Base-by-base conservation (phyloP, 2,113 vertebrate genomes). In the Stictonetta naevosa region DNA sequence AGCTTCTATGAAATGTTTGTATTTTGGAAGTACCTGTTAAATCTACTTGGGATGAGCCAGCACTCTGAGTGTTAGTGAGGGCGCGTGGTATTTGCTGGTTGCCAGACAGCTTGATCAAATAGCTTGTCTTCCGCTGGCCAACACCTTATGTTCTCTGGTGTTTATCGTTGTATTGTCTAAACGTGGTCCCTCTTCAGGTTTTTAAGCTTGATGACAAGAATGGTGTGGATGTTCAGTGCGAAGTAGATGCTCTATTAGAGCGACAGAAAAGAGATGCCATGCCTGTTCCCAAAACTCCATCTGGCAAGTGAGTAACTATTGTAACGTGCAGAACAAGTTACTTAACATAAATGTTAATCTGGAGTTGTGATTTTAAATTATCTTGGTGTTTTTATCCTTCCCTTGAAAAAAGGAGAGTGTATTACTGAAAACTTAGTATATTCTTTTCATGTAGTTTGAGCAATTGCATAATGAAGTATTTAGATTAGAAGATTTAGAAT, bases 191-290 rank as follows among this genome's bases (percentile, higher is more conserved):
- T 81, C 31, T 50, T 85, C 59, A 99, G 99, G 98, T 99, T 86
- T 99, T 99, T 94, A 99, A 99, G 94, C 98, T 99, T 3, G 99
- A 99, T 82, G 99, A 99, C 62, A 99, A 99, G 97, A 99, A 99
- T 16, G 98, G 99, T 11, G 98, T 99, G 97, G 99, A 99, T 12
- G 96, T 99, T 17, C 99, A 99, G 95, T 98, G 95, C 62, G 99
- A 99, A 71, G 98, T 99, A 2, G 99, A 99, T 11, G 99, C 99
- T 53, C 96, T 99, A 28, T 86, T 99, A 82, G 99, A 99, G 82
- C 97, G 99, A 10, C 99, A 99, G 95, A 99, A 98, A 59, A 98
- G 98, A 66, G 99, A 99, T 14, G 98, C 97, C 82, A 96, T 98
- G 73, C 93, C 97, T 29, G 80, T 86, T 63, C 97, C 98, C 5